Conservation (phyloP, 2,113 vertebrate genomes). For the Shinisaurus crocodilurus region DNA sequence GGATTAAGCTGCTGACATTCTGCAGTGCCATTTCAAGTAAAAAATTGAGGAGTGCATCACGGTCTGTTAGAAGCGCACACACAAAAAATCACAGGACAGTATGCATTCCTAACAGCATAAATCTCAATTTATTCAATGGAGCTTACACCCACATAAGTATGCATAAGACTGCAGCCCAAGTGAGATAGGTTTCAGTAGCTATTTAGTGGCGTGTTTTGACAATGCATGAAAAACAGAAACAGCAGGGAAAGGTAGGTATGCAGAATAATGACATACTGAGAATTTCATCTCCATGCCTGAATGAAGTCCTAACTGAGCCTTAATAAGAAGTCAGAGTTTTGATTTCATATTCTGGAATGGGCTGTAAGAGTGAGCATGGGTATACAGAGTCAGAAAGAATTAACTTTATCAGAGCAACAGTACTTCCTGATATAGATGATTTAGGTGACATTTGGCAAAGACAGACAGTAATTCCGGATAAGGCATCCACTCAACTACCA, state of each 20-base stretch:
- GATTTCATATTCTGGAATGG: not conserved
- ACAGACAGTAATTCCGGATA: not conserved
- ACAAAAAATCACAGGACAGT: conserved; percentile 17
- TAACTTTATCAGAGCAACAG: not conserved
- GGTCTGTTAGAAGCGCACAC: conserved; percentile 3
- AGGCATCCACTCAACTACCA: not conserved
- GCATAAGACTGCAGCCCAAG: not conserved
- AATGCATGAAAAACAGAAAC: conserved; percentile 7
- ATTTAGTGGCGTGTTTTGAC: not conserved
- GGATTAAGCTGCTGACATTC: not conserved
- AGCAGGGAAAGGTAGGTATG: not conserved
- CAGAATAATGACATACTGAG: not conserved
- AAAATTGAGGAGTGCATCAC: not conserved
- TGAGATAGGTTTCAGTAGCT: rapidly evolving
- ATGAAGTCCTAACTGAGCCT: conserved; percentile 9
- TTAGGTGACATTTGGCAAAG: not conserved
- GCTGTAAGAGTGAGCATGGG: not conserved
- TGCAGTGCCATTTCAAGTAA: not conserved
- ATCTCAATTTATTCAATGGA: not conserved
- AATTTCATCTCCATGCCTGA: not conserved
- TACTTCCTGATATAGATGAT: not conserved
- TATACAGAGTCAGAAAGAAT: not conserved
- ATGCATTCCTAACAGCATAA: conserved; percentile 6
- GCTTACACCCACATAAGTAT: not conserved
- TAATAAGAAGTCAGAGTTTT: not conserved